These are phyloP conservation scores for Echinops telfairi DNA, from an alignment of 2,113 vertebrate genomes.

Conservation along the genomic window DNA sequence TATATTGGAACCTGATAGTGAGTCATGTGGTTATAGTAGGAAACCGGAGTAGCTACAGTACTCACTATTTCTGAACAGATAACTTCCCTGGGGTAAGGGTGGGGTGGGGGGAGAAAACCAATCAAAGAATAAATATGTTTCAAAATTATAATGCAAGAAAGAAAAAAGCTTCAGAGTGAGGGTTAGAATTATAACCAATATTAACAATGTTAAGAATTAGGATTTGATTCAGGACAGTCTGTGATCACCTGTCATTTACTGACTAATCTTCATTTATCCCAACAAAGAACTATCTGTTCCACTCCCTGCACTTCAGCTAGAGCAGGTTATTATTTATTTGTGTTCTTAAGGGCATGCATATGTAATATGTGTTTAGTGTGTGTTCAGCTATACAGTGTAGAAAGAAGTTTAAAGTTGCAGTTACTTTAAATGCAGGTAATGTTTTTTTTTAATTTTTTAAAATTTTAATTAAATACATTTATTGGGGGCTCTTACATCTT, in stretches of 20 bases:
- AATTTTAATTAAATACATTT: too few species aligned
- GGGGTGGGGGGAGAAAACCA: not conserved
- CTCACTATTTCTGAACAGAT: too few species aligned
- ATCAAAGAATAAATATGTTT: not conserved
- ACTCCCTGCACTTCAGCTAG: not conserved
- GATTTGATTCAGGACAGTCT: not conserved
- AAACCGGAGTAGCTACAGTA: too few species aligned
- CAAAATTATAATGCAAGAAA: not conserved
- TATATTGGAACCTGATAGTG: too few species aligned
- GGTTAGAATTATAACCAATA: not conserved
- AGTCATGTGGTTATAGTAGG: too few species aligned
- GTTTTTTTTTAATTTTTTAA: too few species aligned
- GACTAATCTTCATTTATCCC: not conserved
- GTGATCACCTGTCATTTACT: not conserved
- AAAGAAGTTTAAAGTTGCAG: not conserved
- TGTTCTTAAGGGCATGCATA: not conserved
- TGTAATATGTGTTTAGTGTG: accelerated
- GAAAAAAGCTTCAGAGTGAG: not conserved
- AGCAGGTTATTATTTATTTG: not conserved
- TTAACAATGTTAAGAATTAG: not conserved
- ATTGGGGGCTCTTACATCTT: too few species aligned
- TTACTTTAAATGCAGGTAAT: not conserved
- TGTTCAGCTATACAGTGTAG: not conserved
- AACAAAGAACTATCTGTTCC: not conserved
- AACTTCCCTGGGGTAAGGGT: too few species aligned